Base-by-base conservation (phyloP, 2,888 invertebrate species). In the Andrena marginata region DNA sequence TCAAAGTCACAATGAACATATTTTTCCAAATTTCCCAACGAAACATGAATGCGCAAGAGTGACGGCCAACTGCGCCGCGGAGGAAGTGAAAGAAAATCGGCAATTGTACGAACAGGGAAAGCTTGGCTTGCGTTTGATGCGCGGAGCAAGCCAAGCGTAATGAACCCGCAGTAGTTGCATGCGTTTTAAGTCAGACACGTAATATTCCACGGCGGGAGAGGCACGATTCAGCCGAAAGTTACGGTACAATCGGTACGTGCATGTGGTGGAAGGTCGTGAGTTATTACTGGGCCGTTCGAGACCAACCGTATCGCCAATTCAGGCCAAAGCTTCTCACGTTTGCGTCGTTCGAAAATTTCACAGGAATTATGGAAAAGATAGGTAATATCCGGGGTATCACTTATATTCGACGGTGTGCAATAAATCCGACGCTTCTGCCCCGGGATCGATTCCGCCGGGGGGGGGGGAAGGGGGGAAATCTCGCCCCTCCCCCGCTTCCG, bases 111-210 rank as follows among this genome's bases (percentile, higher is more conserved):
- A 42, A 0, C 42, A 49, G 20, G 6, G 60, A 56, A 56, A 20
- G 51, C 48, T 51, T 23, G 70, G 69, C 82, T 82, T 74, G 65
- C 69, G 68, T 68, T 75, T 68, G 80, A 80, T 65, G 63, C 60
- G 65, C 62, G 67, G 59, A 80, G 77, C 80, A 84, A 86, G 76
- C 71, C 65, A 29, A 64, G 70, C 77, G 80, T 83, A 85, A 85
- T 76, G 86, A 86, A 86, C 80, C 51, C 68, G 60, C 62, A 70
- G 80, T 78, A 78, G 84, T 77, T 59, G 77, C 54, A 63, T 29
- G 73, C 68, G 82, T 84, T 84, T 86, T 82, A 84, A 86, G 79
- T 84, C 80, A 73, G 82, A 82, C 79, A 75, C 70, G 81, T 82
- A 82, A 86, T 80, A 84, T 81, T 81, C 78, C 77, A 78, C 49